Percentiles rank a stretch among this genome's conserved stretches.
phyloP scores from a whole-genome alignment of 2,888 invertebrate genomes.

The Tenthredo distinguenda region DNA sequence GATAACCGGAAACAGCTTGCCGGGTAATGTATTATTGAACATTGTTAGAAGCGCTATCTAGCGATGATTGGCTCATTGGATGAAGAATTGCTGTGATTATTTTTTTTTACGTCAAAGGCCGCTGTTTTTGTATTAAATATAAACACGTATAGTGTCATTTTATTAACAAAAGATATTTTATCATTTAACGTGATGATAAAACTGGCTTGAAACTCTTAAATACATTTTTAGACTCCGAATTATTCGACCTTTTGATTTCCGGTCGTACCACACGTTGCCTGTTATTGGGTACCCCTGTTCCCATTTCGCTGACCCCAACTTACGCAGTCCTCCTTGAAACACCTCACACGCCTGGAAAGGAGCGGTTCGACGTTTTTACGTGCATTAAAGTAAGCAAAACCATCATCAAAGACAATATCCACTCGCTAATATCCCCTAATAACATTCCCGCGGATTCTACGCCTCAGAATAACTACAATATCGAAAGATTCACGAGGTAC shows the following conservation, averaged over 20 bases:
- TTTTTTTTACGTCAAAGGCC: constrained; percentile 5
- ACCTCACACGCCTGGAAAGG: constrained; percentile 69
- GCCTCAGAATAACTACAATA: background rate
- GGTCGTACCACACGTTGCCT: constrained; percentile 51
- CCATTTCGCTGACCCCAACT: constrained; percentile 70
- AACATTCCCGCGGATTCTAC: background rate
- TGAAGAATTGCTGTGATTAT: background rate
- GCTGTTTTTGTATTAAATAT: constrained; percentile 28
- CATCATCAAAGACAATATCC: constrained; percentile 8
- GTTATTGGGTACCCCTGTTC: constrained; percentile 52
- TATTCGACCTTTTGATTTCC: constrained; percentile 48
- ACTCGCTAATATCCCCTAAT: too few relatives aligned
- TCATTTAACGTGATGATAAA: background rate
- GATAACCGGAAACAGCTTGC: constrained; percentile 1
- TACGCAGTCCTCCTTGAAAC: constrained; percentile 70
- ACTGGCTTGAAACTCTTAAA: background rate
- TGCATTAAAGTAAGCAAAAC: constrained; percentile 72
- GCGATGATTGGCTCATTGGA: constrained; percentile 9
- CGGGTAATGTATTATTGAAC: background rate
- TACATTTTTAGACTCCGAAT: background rate
- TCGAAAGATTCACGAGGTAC: constrained; percentile 5
- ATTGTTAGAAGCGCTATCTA: constrained; percentile 39
- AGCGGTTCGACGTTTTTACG: constrained; percentile 72
- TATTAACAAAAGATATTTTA: constrained; percentile 10
- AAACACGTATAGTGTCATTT: background rate